phyloP scores from a whole-genome alignment of 2,113 vertebrate species.

The Anser cygnoides region DNA sequence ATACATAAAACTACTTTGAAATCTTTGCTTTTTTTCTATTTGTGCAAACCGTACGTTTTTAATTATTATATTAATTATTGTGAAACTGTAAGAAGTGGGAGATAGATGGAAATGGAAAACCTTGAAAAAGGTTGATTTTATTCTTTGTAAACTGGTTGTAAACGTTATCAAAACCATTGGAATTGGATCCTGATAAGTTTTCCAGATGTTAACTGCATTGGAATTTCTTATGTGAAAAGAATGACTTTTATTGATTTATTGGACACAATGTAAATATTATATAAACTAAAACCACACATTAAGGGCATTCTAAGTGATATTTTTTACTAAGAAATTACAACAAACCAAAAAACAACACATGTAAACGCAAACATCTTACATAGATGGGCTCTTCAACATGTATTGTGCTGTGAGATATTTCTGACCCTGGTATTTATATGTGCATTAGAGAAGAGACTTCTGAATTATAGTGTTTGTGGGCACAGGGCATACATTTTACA shows the following conservation, averaged over 20 bases:
- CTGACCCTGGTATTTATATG: neutral
- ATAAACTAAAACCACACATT: neutral
- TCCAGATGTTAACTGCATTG: neutral
- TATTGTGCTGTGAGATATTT: neutral
- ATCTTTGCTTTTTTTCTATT: neutral
- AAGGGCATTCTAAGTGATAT: neutral
- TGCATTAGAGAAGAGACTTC: neutral
- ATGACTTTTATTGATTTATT: neutral
- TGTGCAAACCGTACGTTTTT: neutral
- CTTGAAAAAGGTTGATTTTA: neutral
- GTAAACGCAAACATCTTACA: neutral
- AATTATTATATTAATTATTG: neutral
- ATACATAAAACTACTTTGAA: neutral
- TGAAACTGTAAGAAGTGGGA: neutral
- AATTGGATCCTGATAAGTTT: neutral
- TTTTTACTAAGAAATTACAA: neutral
- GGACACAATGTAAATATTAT: neutral
- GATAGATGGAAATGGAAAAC: neutral
- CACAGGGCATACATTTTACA: neutral
- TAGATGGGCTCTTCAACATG: neutral
- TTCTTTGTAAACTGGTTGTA: neutral
- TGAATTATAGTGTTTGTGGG: neutral
- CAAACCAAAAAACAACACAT: no score
- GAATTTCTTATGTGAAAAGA: neutral
- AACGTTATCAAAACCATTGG: neutral